Evolutionary conservation across 1,140 invertebrate species (phyloP).

Genomic region (Drosophila grimshawi): DNA sequence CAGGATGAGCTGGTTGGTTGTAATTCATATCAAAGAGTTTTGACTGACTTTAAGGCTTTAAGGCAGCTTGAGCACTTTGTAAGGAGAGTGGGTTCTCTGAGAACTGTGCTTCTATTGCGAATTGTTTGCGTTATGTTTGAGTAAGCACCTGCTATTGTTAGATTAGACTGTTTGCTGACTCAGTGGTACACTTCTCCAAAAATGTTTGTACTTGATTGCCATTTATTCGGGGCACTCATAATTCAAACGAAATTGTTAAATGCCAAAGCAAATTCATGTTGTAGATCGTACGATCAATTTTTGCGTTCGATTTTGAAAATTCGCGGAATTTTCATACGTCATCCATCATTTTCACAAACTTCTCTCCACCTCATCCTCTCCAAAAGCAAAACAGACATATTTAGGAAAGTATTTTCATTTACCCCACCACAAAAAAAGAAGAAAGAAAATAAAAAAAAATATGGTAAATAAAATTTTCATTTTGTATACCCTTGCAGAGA

Average conservation of each 20-base stretch:
- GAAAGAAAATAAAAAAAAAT: conserved; percentile 1
- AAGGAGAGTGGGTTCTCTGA: too few relatives aligned
- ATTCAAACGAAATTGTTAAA: conserved; percentile 49
- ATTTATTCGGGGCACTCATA: conserved; percentile 22
- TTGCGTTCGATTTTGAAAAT: conserved; percentile 14
- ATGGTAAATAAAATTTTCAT: background rate
- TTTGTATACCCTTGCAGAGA: too few relatives aligned
- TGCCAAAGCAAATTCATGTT: conserved; percentile 47
- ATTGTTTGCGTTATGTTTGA: too few relatives aligned
- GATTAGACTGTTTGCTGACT: too few relatives aligned
- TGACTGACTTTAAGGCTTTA: too few relatives aligned
- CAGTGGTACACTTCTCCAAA: conserved; percentile 23
- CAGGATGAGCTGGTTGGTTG: too few relatives aligned
- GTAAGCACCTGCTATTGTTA: too few relatives aligned
- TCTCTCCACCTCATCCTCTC: too few relatives aligned
- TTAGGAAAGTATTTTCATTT: conserved; percentile 59
- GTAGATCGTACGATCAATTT: background rate
- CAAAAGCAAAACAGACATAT: conserved; percentile 19
- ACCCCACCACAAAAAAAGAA: conserved; percentile 36
- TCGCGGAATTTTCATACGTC: conserved; percentile 15
- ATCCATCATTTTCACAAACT: conserved; percentile 49
- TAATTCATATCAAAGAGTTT: too few relatives aligned
- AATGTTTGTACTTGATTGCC: conserved; percentile 38
- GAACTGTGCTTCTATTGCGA: too few relatives aligned
- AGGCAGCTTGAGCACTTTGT: too few relatives aligned